Conservation (phyloP, 2,113 vertebrate genomes). For the Tinamus guttatus region DNA sequence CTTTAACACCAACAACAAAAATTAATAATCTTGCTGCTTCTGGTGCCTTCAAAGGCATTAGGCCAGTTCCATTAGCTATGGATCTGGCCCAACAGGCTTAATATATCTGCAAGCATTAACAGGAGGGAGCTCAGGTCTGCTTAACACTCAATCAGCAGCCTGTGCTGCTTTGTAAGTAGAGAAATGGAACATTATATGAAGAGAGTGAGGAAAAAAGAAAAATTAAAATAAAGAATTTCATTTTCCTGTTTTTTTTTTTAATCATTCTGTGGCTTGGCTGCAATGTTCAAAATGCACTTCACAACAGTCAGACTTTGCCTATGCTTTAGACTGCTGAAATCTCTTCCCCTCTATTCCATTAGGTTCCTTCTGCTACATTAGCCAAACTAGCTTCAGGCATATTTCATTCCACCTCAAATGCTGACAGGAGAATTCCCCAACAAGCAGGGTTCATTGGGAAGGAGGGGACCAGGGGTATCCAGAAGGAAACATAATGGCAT, state of each 20-base stretch:
- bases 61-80: slow-evolving; percentile 56
- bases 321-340: background rate
- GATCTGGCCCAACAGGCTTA: slow-evolving; percentile 50
- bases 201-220: background rate
- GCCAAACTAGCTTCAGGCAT: background rate
- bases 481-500: background rate
- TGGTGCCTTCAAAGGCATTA: slow-evolving; percentile 27
- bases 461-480: background rate
- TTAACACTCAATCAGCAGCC: slow-evolving; percentile 28
- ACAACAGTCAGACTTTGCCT: background rate
- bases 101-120: slow-evolving; percentile 42
- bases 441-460: background rate
- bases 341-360: background rate
- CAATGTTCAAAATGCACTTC: background rate
- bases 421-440: background rate
- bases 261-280: slow-evolving; percentile 26
- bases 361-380: background rate
- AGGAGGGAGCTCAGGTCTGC: slow-evolving; percentile 47
- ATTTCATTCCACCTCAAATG: background rate
- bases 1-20: slow-evolving; percentile 43
- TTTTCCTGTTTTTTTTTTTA: background rate
- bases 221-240: background rate
- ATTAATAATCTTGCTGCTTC: slow-evolving; percentile 35
- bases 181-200: background rate
- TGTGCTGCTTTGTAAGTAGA: slow-evolving; percentile 25